Percentiles rank a stretch among this genome's conserved stretches.
These are phyloP conservation scores for Ophonus ardosiacus DNA, from an alignment of 2,888 invertebrate genomes.

Conservation along the genomic window DNA sequence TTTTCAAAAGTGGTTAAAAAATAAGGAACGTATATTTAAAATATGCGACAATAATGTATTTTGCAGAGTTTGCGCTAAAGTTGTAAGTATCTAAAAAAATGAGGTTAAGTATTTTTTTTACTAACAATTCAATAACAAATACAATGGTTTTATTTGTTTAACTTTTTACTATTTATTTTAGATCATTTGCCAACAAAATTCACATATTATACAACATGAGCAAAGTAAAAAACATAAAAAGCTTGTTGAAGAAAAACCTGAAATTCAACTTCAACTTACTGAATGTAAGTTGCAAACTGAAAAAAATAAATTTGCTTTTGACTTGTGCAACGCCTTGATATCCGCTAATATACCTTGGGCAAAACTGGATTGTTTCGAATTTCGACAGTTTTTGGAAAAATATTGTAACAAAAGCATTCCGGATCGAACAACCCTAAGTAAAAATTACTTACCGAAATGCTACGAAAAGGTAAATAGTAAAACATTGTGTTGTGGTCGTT, in stretches of 20 bases:
- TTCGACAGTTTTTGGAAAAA: background rate
- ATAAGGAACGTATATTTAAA: background rate
- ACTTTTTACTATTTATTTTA: no score
- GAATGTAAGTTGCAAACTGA: background rate
- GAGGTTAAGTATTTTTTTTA: background rate
- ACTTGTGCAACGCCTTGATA: conserved; percentile 17
- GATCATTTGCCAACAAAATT: no score
- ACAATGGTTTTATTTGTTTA: no score
- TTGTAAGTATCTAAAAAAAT: background rate
- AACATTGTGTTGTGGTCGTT: no score
- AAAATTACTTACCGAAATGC: no score
- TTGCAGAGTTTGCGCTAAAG: background rate
- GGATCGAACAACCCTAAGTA: no score
- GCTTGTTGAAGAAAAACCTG: no score
- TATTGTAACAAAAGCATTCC: no score
- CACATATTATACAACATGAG: no score
- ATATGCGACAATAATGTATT: background rate
- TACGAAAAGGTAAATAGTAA: no score
- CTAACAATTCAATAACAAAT: no score
- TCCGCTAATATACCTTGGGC: conserved; percentile 11
- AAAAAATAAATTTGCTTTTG: conserved; percentile 15
- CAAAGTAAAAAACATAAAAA: no score
- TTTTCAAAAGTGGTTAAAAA: background rate
- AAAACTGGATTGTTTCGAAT: conserved; percentile 1
- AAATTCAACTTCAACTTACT: background rate